phyloP scores from a whole-genome alignment of 2,113 vertebrate genomes.

The Riparia riparia region DNA sequence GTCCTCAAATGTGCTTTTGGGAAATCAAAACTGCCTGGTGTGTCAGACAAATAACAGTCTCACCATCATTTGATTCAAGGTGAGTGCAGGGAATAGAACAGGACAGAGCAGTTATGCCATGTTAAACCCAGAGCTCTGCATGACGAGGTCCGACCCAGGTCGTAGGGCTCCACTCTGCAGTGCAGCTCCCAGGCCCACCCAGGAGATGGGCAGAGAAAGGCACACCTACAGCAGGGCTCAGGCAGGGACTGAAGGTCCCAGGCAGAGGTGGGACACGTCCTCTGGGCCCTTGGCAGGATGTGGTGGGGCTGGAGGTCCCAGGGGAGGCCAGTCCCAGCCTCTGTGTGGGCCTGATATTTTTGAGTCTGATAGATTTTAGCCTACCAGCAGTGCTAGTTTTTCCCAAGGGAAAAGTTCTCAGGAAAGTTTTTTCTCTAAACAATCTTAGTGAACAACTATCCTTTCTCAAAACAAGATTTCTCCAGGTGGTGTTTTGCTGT shows the following conservation, averaged over 20 bases:
- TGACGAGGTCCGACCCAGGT: not conserved
- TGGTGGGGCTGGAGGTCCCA: too few species aligned
- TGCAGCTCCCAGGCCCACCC: not conserved
- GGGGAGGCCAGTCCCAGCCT: too few species aligned
- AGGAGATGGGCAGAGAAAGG: not conserved
- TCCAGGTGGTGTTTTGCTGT: too few species aligned
- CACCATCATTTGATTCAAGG: not conserved
- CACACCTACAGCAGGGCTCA: not conserved
- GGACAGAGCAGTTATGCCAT: not conserved
- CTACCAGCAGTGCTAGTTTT: too few species aligned
- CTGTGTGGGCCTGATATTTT: not conserved
- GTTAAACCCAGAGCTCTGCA: not conserved
- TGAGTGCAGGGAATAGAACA: not conserved
- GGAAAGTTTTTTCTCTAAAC: too few species aligned
- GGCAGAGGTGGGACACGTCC: too few species aligned
- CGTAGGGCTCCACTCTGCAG: not conserved
- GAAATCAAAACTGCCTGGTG: not conserved
- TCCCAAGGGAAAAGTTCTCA: too few species aligned
- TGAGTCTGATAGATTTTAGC: too few species aligned
- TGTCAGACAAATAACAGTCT: not conserved
- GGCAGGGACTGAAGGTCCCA: not conserved
- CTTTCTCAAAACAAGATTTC: too few species aligned
- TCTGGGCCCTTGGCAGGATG: too few species aligned
- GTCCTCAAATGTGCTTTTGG: not conserved
- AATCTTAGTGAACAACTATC: too few species aligned